phyloP scores from a whole-genome alignment of 2,797 vertebrate genomes.

The Halcyon smyrnensis region DNA sequence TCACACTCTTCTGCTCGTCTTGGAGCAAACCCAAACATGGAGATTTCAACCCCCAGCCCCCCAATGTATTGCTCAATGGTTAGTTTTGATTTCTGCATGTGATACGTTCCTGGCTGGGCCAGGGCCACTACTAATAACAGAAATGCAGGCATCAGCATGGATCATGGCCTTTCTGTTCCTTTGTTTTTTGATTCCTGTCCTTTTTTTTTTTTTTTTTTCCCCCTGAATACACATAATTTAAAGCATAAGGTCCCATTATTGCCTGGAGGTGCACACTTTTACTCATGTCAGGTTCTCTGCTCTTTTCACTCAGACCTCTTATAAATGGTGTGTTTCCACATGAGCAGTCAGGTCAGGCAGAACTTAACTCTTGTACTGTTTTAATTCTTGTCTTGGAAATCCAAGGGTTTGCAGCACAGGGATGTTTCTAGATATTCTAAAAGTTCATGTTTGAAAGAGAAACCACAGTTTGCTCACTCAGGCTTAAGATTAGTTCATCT shows the following conservation, averaged over 20 bases:
- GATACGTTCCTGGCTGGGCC: constrained; percentile 45
- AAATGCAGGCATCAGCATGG: constrained; percentile 63
- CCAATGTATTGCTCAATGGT: background rate
- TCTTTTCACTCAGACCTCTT: background rate
- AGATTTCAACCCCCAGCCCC: background rate
- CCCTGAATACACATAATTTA: background rate
- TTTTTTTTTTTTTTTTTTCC: background rate
- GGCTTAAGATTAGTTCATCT: background rate
- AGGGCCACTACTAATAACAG: constrained; percentile 59
- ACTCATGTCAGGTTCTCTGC: background rate
- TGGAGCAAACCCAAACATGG: background rate
- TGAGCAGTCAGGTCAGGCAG: background rate
- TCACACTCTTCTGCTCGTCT: background rate
- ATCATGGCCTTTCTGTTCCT: background rate
- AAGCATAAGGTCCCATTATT: background rate
- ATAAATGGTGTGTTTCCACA: background rate
- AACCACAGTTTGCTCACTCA: background rate
- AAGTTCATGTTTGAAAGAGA: background rate
- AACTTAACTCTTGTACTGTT: background rate
- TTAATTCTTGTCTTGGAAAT: background rate
- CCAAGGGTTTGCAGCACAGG: background rate
- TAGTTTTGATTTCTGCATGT: constrained; percentile 51
- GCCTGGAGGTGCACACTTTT: background rate
- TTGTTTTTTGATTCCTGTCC: background rate
- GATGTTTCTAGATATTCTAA: background rate